Conservation (phyloP, 2,888 invertebrate genomes). For the Penaeus monodon region DNA sequence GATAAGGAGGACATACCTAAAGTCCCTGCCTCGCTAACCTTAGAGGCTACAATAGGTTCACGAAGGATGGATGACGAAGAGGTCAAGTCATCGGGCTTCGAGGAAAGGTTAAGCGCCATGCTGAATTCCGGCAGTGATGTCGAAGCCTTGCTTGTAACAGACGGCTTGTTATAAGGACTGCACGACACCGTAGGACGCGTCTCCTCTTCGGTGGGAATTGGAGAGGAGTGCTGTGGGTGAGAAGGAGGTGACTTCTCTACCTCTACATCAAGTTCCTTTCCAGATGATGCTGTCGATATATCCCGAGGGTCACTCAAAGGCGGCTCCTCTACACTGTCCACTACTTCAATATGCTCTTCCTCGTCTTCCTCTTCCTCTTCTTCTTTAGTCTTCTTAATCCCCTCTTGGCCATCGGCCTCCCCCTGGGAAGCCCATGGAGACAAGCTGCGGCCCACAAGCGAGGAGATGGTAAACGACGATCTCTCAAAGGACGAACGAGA, state of each 20-base stretch:
- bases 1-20: conserved; percentile 36
- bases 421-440: conserved; percentile 36
- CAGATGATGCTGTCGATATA: background rate
- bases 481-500: conserved; percentile 28
- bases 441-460: conserved; percentile 45
- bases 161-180: conserved; percentile 7
- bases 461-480: conserved; percentile 57
- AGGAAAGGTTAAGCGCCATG: conserved; percentile 45
- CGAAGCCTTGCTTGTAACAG: background rate
- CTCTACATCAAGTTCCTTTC: conserved; percentile 13
- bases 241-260: conserved; percentile 17
- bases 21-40: conserved; percentile 34
- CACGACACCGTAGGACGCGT: conserved; percentile 31
- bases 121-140: conserved; percentile 33
- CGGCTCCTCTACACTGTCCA: conserved; percentile 48
- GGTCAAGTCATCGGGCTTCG: conserved; percentile 39
- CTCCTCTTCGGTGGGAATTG: conserved; percentile 1
- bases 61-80: conserved; percentile 13
- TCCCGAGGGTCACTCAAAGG: conserved; percentile 11
- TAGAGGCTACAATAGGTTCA: conserved; percentile 35
- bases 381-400: background rate
- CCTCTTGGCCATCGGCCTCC: background rate
- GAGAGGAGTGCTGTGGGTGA: conserved; percentile 9
- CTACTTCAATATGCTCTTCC: conserved; percentile 59
- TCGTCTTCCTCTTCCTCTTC: conserved; percentile 53